Evolutionary conservation across 2,888 invertebrate species (phyloP).

Genomic region (Maniola hyperantus): DNA sequence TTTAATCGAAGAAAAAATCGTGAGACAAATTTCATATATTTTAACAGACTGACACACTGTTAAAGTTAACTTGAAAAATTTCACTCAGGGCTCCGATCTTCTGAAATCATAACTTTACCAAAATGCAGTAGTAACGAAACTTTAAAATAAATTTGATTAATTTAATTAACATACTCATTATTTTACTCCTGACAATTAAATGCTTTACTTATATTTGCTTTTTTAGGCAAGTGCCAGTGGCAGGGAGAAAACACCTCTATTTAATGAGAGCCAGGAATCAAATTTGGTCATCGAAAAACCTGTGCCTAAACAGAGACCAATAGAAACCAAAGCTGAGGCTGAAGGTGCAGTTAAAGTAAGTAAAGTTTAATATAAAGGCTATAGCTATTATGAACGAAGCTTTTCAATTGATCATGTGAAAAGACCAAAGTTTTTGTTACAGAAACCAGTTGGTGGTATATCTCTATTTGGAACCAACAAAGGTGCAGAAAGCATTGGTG

Average conservation of each 20-base stretch:
- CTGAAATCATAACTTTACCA: too few relatives aligned
- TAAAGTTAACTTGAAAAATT: too few relatives aligned
- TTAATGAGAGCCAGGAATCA: constrained; percentile 51
- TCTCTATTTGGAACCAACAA: constrained; percentile 79
- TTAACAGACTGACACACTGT: too few relatives aligned
- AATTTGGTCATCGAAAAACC: constrained; percentile 35
- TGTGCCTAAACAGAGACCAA: constrained; percentile 10
- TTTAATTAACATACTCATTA: too few relatives aligned
- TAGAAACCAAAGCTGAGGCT: not conserved
- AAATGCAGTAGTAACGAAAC: not conserved
- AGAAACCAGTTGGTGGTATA: constrained; percentile 85
- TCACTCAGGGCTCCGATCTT: too few relatives aligned
- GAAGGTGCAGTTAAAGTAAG: constrained; percentile 19
- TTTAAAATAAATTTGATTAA: too few relatives aligned
- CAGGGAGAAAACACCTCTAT: constrained; percentile 45
- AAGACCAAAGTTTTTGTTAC: constrained; percentile 32
- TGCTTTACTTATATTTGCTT: not conserved
- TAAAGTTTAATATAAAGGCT: not conserved
- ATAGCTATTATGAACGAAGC: not conserved
- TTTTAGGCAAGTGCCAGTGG: constrained; percentile 20
- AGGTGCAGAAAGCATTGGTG: constrained; percentile 67
- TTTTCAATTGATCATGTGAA: not conserved
- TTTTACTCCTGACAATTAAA: too few relatives aligned
- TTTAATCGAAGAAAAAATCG: too few relatives aligned
- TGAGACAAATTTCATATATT: too few relatives aligned